Base-by-base conservation (phyloP, 92 coral and sea anemone genomes). In the Zoanthus sociatus region DNA sequence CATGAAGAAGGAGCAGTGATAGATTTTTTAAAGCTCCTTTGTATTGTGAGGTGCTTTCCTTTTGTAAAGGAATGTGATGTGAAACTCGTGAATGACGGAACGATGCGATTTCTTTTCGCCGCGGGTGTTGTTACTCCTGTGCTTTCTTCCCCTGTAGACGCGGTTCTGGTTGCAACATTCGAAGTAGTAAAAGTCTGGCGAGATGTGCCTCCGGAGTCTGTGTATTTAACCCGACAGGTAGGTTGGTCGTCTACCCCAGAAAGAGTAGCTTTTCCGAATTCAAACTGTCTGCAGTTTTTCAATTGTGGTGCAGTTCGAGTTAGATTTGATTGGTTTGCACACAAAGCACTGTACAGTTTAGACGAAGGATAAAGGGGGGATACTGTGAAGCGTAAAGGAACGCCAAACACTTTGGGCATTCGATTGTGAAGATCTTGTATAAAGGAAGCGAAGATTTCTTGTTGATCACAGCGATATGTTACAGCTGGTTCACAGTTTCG, bases 401-500 rank as follows among this genome's bases (percentile, higher is more conserved):
- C 33, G n/a, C 95, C 98, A 83, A 97, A 97, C 5, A 95, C 73
- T 55, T 77, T 54, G 12, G 97, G 96, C 91, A 95, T 87, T 79
- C 99, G 98, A 56, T 63, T 71, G 8, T 88, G 90, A 21, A 97
- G 61, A 48, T 97, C 98, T 78, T 92, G 88, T 0, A 97, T 67
- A 64, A 97, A 97, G 5, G 92, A 87, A 33, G 68, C 82, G 90
- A 95, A 97, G 77, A 95, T 95, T 56, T 90, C 88, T 71, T 84
- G 95, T 33, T 97, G 98, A 87, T 97, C 97, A 87, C 99, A 97
- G 33, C 99, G 98, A 26, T 93, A 83, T 6, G 89, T 93, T 71
- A 92, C 83, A 37, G 87, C 76, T 11, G 95, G 95, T 53, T 91
- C 92, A 55, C 91, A 89, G 78, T 94, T 92, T 45, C 95, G 96